These are phyloP conservation scores for Neodiprion fabricii DNA, from an alignment of 1,140 invertebrate genomes.

Conservation along the genomic window DNA sequence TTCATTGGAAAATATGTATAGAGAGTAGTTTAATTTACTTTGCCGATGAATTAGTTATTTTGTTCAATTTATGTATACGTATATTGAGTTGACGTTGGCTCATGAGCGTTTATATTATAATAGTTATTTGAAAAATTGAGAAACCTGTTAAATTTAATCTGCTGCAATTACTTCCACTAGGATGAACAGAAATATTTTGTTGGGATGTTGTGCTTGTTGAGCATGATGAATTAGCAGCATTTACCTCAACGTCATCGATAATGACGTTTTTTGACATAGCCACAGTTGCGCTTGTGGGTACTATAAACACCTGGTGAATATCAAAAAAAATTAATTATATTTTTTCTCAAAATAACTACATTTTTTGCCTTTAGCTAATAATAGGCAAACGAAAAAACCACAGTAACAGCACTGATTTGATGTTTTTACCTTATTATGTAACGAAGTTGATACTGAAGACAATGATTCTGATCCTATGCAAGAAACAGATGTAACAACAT, in stretches of 20 bases:
- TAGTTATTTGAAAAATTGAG: slow-evolving; percentile 18
- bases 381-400: slow-evolving; percentile 7
- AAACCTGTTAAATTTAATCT: slow-evolving; percentile 33
- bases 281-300: slow-evolving; percentile 30
- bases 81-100: background rate
- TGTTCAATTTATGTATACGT: slow-evolving; percentile 5
- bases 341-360: background rate
- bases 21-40: slow-evolving; percentile 21
- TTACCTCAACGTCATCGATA: slow-evolving; percentile 25
- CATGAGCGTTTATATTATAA: background rate
- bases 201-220: slow-evolving; percentile 22
- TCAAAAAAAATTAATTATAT: background rate
- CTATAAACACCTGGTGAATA: slow-evolving; percentile 32
- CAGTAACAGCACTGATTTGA: background rate
- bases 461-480: slow-evolving; percentile 24
- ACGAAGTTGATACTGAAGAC: slow-evolving; percentile 26
- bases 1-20: slow-evolving; percentile 20
- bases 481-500: background rate
- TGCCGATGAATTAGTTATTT: background rate
- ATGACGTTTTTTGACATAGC: slow-evolving; percentile 27
- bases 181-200: slow-evolving; percentile 38
- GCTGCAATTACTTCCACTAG: slow-evolving; percentile 25
- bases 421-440: slow-evolving; percentile 37
- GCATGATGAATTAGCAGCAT: slow-evolving; percentile 25
- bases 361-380: slow-evolving; percentile 5